Conservation (phyloP, 2,888 invertebrate species). For the Ophioninae sp. region DNA sequence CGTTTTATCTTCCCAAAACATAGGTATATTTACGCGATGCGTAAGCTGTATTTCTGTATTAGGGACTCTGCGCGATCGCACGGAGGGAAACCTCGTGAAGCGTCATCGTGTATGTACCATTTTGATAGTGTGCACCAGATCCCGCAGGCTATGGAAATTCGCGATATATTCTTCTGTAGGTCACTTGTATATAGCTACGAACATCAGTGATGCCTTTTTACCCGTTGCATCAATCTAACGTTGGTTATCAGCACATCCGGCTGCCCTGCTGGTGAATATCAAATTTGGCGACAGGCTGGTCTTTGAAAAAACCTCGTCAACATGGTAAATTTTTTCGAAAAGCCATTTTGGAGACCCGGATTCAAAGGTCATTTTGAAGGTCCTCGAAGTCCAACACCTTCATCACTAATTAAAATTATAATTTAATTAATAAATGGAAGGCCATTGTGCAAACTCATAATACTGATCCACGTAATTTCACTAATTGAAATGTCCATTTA, state of each 20-base stretch:
- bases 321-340: no score
- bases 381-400: no score
- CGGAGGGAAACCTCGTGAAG: constrained; percentile 39
- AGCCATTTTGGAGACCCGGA: not conserved
- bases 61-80: constrained; percentile 34
- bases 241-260: constrained; percentile 9
- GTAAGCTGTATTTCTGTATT: constrained; percentile 15
- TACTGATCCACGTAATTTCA: no score
- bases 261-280: not conserved
- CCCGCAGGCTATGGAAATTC: constrained; percentile 59
- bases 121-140: constrained; percentile 24
- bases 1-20: constrained; percentile 32
- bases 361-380: no score
- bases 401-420: no score
- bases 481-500: no score
- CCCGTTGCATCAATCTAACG: not conserved
- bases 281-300: no score
- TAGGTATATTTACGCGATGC: not conserved
- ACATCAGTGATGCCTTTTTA: constrained; percentile 38
- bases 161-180: constrained; percentile 54
- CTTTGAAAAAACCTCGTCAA: not conserved
- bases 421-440: no score
- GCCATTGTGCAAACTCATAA: no score
- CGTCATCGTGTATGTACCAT: constrained; percentile 31
- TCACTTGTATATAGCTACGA: constrained; percentile 28